These are phyloP conservation scores for Saturnia pavonia DNA, from an alignment of 2,888 invertebrate genomes.

Conservation along the genomic window DNA sequence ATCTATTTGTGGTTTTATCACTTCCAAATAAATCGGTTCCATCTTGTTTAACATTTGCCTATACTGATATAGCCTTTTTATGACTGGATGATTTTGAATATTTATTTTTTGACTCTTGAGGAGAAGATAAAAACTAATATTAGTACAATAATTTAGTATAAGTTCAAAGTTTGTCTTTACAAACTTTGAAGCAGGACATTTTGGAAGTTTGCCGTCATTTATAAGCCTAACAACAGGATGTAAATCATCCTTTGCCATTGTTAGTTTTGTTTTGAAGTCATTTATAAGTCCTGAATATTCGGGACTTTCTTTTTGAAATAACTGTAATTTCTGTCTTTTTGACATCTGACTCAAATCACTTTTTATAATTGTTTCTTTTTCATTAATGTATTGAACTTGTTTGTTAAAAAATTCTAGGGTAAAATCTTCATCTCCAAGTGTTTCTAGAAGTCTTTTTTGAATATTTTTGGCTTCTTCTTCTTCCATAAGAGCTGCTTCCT, in stretches of 20 bases:
- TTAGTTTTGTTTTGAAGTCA: conserved; percentile 89
- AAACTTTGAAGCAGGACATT: conserved; percentile 86
- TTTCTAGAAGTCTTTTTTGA: conserved; percentile 88
- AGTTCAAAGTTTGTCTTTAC: conserved; percentile 86
- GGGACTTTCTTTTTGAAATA: conserved; percentile 93
- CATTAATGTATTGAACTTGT: conserved; percentile 61
- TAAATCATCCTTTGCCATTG: conserved; percentile 84
- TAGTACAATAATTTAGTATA: conserved; percentile 91
- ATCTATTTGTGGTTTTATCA: conserved; percentile 86
- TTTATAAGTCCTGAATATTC: conserved; percentile 90
- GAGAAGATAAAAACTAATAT: conserved; percentile 92
- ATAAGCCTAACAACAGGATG: conserved; percentile 85
- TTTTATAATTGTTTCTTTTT: conserved; percentile 83
- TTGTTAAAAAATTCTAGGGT: conserved; percentile 81
- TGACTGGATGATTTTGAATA: conserved; percentile 93
- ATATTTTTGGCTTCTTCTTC: conserved; percentile 92
- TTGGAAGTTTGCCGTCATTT: conserved; percentile 83
- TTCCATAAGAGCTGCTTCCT: conserved; percentile 88
- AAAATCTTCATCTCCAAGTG: conserved; percentile 91
- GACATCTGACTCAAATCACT: conserved; percentile 89
- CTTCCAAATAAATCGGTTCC: conserved; percentile 85
- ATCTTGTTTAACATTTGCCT: conserved; percentile 88
- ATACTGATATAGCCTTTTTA: conserved; percentile 91
- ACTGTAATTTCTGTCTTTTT: conserved; percentile 87
- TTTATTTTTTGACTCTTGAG: conserved; percentile 88